Percentiles rank a stretch among this genome's conserved stretches.
phyloP scores from a whole-genome alignment of 1,140 invertebrate genomes.

The Ptiloglossa arizonensis region DNA sequence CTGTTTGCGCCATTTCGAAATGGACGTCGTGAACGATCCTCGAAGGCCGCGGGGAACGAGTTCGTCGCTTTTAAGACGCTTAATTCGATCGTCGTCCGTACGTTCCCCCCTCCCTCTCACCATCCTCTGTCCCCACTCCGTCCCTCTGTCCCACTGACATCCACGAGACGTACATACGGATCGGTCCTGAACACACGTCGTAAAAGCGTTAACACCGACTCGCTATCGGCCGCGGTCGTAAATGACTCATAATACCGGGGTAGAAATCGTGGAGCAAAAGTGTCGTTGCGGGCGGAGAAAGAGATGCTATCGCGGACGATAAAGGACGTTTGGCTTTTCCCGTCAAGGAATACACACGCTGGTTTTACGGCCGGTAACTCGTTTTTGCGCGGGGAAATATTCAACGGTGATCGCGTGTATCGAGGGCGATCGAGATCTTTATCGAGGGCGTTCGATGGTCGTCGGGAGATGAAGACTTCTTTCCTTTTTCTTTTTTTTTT shows the following conservation, averaged over 20 bases:
- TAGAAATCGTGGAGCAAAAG: slow-evolving; percentile 20
- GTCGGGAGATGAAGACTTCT: too few relatives aligned
- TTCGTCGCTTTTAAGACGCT: slow-evolving; percentile 62
- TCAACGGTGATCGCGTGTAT: too few relatives aligned
- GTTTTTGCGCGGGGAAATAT: too few relatives aligned
- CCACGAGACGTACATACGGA: neutral
- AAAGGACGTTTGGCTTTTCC: neutral
- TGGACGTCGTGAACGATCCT: slow-evolving; percentile 16
- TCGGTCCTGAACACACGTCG: slow-evolving; percentile 53
- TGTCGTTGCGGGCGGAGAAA: neutral
- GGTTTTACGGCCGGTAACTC: too few relatives aligned
- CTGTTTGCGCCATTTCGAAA: slow-evolving; percentile 59
- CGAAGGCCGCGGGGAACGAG: slow-evolving; percentile 8
- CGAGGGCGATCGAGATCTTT: too few relatives aligned
- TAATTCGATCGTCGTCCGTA: slow-evolving; percentile 66
- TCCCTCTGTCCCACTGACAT: too few relatives aligned
- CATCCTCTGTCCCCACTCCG: too few relatives aligned
- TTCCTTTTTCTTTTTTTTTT: too few relatives aligned
- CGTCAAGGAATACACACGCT: neutral
- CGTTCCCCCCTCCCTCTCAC: too few relatives aligned
- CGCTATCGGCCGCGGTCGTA: slow-evolving; percentile 42
- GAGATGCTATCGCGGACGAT: neutral
- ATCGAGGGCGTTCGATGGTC: too few relatives aligned
- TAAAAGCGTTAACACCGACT: slow-evolving; percentile 63
- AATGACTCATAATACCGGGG: slow-evolving; percentile 52